Evolutionary conservation across 2,113 vertebrate genomes (phyloP).

Genomic region (Scatophagus argus): DNA sequence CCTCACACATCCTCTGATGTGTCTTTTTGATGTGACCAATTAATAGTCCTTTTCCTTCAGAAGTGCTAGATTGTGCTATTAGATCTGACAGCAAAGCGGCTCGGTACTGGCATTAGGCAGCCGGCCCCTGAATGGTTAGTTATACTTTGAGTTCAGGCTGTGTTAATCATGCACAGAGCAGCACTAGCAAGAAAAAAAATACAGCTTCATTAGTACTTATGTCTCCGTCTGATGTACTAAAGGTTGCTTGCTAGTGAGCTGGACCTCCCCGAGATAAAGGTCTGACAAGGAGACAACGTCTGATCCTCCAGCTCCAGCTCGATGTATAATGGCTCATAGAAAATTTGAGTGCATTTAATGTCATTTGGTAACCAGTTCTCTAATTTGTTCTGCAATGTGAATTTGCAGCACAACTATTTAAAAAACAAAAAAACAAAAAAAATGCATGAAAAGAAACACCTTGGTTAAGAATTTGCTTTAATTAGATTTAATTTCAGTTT

Average conservation of each 20-base stretch:
- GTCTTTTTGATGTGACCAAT: conserved; percentile 34
- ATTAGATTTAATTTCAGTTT: no score
- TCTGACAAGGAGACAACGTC: conserved; percentile 1
- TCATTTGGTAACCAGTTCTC: conserved; percentile 2
- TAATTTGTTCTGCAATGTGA: no score
- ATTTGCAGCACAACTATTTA: no score
- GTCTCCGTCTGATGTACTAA: conserved; percentile 44
- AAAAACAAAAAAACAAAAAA: no score
- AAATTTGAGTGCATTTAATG: conserved; percentile 23
- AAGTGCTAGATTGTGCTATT: conserved; percentile 24
- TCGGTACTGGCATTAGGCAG: conserved; percentile 8
- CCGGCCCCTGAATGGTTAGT: neutral
- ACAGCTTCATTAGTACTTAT: conserved; percentile 25
- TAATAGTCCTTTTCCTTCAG: conserved; percentile 32
- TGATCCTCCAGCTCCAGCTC: conserved; percentile 18
- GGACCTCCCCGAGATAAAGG: conserved; percentile 27
- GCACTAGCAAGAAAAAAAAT: neutral
- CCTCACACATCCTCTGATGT: conserved; percentile 15
- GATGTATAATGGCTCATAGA: neutral
- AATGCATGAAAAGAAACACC: no score
- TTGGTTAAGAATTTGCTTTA: no score
- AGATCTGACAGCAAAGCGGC: conserved; percentile 32
- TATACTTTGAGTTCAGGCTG: conserved; percentile 32
- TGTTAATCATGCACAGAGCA: conserved; percentile 27
- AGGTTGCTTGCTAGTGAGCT: conserved; percentile 1